Conservation (phyloP, 2,797 vertebrate species). For the Myripristis jacobus region DNA sequence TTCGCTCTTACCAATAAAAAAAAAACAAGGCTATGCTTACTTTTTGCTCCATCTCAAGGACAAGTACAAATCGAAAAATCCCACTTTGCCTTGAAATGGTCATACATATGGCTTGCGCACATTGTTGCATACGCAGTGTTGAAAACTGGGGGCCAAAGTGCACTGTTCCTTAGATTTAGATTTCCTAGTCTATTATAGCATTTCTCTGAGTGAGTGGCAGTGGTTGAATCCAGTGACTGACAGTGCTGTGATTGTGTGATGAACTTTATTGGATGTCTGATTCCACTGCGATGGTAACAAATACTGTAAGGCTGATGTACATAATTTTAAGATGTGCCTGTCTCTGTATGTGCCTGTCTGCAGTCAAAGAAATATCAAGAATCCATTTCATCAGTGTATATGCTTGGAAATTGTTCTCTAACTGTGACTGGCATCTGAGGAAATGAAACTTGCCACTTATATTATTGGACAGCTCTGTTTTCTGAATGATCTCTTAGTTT, state of each 20-base stretch:
- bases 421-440: background rate
- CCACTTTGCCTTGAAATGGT: no score
- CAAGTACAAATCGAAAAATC: no score
- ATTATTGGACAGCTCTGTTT: background rate
- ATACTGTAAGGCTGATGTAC: conserved; percentile 3
- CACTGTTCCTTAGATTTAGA: background rate
- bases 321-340: conserved; percentile 57
- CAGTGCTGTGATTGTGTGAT: background rate
- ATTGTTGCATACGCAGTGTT: no score
- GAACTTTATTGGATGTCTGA: background rate
- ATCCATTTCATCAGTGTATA: background rate
- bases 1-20: no score
- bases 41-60: no score
- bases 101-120: no score
- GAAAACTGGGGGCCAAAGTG: background rate
- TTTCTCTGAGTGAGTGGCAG: conserved; percentile 28
- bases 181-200: conserved; percentile 1
- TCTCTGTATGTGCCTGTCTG: conserved; percentile 28
- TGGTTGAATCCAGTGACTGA: background rate
- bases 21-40: no score
- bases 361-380: background rate
- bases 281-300: conserved; percentile 12
- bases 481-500: conserved; percentile 1
- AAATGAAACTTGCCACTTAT: background rate
- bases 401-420: background rate